Conservation (phyloP, 2,888 invertebrate genomes). For the Parnassius mnemosyne region DNA sequence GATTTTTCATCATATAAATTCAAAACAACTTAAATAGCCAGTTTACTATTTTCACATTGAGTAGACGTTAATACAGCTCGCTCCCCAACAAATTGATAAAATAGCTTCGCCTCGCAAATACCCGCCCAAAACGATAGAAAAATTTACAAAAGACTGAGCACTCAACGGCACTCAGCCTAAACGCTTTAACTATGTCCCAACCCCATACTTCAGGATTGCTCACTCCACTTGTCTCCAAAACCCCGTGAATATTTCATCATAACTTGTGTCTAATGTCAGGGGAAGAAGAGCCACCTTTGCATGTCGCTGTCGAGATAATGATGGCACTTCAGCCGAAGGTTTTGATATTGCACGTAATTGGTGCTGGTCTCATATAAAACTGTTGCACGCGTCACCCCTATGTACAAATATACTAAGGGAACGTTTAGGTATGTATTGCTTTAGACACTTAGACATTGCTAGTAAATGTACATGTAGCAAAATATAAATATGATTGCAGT, state of each 20-base stretch:
- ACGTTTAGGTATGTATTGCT: slow-evolving; percentile 26
- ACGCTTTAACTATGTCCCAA: slow-evolving; percentile 79
- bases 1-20: too few relatives aligned
- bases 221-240: slow-evolving; percentile 80
- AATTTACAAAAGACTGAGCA: slow-evolving; percentile 73
- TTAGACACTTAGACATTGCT: background rate
- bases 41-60: slow-evolving; percentile 38
- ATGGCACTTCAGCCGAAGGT: slow-evolving; percentile 76
- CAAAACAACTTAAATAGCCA: background rate
- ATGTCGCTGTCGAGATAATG: slow-evolving; percentile 66
- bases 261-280: slow-evolving; percentile 58
- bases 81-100: slow-evolving; percentile 73
- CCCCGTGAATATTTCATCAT: slow-evolving; percentile 64
- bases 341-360: slow-evolving; percentile 78
- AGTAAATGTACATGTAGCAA: background rate
- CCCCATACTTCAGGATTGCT: slow-evolving; percentile 76
- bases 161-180: slow-evolving; percentile 73
- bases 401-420: slow-evolving; percentile 39
- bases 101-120: slow-evolving; percentile 62
- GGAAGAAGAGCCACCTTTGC: slow-evolving; percentile 55
- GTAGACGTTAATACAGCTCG: slow-evolving; percentile 49
- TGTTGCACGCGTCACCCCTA: slow-evolving; percentile 76
- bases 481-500: too few relatives aligned
- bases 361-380: slow-evolving; percentile 73
- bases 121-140: slow-evolving; percentile 72